Evolutionary conservation across 2,113 vertebrate species (phyloP).

Genomic region (Seriola aureovittata): DNA sequence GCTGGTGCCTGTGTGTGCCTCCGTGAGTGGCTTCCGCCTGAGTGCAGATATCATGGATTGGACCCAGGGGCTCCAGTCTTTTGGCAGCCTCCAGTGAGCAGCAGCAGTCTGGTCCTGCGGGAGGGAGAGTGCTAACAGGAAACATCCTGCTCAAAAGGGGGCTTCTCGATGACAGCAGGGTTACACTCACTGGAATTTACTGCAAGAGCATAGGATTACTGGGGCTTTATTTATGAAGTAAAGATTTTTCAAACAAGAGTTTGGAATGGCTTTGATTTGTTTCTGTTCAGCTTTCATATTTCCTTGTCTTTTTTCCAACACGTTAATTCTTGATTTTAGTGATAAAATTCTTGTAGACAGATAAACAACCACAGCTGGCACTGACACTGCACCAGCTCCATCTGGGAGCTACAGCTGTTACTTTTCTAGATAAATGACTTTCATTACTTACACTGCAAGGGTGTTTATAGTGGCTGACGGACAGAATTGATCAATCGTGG

Average conservation of each 20-base stretch:
- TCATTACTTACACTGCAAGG: conserved; percentile 44
- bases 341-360: neutral
- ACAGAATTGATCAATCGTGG: conserved; percentile 42
- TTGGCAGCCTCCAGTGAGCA: conserved; percentile 55
- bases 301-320: neutral
- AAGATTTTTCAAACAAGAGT: neutral
- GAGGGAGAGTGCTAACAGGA: conserved; percentile 38
- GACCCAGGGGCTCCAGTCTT: conserved; percentile 29
- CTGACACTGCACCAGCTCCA: conserved; percentile 27
- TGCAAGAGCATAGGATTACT: neutral
- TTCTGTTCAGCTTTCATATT: neutral
- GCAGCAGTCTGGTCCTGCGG: conserved; percentile 42
- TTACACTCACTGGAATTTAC: conserved; percentile 11
- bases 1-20: conserved; percentile 29
- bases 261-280: neutral
- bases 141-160: conserved; percentile 20
- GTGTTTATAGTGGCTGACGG: conserved; percentile 58
- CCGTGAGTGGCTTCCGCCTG: conserved; percentile 36
- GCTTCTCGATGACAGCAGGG: conserved; percentile 23
- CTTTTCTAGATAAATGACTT: conserved; percentile 55
- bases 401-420: conserved; percentile 49
- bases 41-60: conserved; percentile 48
- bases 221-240: conserved; percentile 27
- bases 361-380: conserved; percentile 37
- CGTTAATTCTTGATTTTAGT: conserved; percentile 4